Percentiles rank a stretch among this genome's conserved stretches.
phyloP scores from a whole-genome alignment of 2,888 invertebrate species.

The Lingula anatina region DNA sequence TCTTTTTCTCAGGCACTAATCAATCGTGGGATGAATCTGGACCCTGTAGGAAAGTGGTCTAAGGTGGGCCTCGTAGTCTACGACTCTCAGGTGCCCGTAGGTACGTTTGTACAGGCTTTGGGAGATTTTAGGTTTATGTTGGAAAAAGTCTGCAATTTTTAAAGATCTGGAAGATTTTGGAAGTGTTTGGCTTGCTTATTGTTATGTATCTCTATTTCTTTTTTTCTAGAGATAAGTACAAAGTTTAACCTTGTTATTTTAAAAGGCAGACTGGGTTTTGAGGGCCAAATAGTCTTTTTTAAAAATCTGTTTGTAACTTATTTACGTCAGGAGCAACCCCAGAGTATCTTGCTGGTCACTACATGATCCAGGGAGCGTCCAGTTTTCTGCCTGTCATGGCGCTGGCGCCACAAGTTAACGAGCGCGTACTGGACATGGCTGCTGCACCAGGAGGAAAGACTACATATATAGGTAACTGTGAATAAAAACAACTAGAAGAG shows the following conservation, averaged over 20 bases:
- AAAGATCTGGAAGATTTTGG: no score
- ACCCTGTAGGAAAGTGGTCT: conserved; percentile 97
- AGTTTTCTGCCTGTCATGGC: conserved; percentile 98
- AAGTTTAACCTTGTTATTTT: not conserved
- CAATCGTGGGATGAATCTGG: conserved; percentile 93
- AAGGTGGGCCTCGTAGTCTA: conserved; percentile 96
- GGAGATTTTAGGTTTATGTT: no score
- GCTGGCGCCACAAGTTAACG: conserved; percentile 91
- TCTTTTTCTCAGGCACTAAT: conserved; percentile 67
- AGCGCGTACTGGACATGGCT: conserved; percentile 90
- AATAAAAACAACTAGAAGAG: not conserved
- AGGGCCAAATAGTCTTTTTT: no score
- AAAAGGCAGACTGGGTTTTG: no score
- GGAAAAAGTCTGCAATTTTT: no score
- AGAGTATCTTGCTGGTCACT: conserved; percentile 97
- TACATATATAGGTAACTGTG: conserved; percentile 73
- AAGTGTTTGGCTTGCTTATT: no score
- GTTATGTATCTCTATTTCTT: conserved; percentile 1
- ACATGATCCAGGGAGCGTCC: conserved; percentile 91
- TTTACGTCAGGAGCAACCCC: conserved; percentile 83
- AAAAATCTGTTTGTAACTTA: no score
- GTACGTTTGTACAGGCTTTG: conserved; percentile 54
- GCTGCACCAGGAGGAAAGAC: conserved; percentile 99
- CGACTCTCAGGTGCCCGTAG: conserved; percentile 91
- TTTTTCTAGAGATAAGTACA: not conserved